These are phyloP conservation scores for Darevskia nairensis DNA, from an alignment of 2,797 vertebrate species.

Conservation along the genomic window DNA sequence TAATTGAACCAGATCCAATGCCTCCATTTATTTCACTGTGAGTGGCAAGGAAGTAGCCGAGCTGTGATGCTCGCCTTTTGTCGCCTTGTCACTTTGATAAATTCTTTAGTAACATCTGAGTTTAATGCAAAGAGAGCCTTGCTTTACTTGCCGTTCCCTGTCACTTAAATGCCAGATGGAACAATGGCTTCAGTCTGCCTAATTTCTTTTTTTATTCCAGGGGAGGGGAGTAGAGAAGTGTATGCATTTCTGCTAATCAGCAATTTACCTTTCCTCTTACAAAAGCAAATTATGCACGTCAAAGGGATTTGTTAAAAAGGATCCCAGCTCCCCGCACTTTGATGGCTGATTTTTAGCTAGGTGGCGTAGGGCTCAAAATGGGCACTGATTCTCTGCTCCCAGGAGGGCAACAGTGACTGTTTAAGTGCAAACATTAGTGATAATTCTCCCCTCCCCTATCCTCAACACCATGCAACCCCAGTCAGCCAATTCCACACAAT, in stretches of 20 bases:
- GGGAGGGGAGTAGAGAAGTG: too few species aligned
- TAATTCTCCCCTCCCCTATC: too few species aligned
- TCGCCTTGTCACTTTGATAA: conserved; percentile 65
- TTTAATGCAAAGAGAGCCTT: background rate
- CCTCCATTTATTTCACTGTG: conserved; percentile 57
- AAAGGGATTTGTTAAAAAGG: background rate
- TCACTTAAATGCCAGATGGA: conserved; percentile 9
- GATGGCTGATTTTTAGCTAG: background rate
- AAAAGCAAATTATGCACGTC: conserved; percentile 14
- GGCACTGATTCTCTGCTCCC: background rate
- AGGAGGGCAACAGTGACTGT: background rate
- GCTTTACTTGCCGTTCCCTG: conserved; percentile 5
- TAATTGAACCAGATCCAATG: conserved; percentile 51
- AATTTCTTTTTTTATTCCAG: rapidly evolving
- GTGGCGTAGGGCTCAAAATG: too few species aligned
- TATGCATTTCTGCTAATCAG: conserved; percentile 15
- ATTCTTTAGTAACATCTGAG: conserved; percentile 46
- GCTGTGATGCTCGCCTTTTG: background rate
- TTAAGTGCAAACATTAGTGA: background rate
- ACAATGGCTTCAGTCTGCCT: background rate
- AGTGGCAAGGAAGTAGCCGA: conserved; percentile 37
- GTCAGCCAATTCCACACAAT: background rate
- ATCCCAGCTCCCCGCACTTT: too few species aligned
- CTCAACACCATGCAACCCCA: background rate
- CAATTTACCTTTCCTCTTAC: background rate